A percentile compares a stretch with the other conserved stretches of the same genome.
phyloP scores from a whole-genome alignment of 2,797 vertebrate species.

The Malacoctenus gilli region DNA sequence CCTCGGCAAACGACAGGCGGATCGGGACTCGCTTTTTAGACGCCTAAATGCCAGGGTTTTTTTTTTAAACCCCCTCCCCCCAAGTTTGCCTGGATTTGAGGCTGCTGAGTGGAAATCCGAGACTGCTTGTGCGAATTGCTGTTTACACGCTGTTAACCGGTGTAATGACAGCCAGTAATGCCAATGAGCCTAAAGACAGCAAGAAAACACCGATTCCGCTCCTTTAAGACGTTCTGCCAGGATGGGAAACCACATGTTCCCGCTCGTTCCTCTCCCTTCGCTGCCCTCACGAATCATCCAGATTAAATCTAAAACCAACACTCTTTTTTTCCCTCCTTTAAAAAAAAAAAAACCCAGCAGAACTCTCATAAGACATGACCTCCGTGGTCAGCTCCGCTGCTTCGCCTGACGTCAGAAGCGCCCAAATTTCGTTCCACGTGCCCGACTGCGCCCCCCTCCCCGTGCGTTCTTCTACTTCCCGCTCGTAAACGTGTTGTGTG shows the following conservation, averaged over 20 bases:
- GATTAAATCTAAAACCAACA: slow-evolving; percentile 45
- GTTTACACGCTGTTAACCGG: slow-evolving; percentile 24
- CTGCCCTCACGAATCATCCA: slow-evolving; percentile 3
- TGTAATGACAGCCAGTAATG: slow-evolving; percentile 20
- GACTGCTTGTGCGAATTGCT: slow-evolving; percentile 16
- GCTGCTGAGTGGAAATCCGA: slow-evolving; percentile 11
- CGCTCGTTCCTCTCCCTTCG: slow-evolving; percentile 6
- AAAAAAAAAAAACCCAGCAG: too few relatives aligned
- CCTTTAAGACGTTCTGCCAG: slow-evolving; percentile 41
- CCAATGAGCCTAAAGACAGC: slow-evolving; percentile 4
- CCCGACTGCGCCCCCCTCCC: slow-evolving; percentile 12
- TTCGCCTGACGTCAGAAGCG: slow-evolving; percentile 35
- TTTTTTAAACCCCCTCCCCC: slow-evolving; percentile 6
- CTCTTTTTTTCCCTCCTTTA: slow-evolving; percentile 15
- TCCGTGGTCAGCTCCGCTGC: slow-evolving; percentile 30
- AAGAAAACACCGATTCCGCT: slow-evolving; percentile 21
- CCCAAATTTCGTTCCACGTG: slow-evolving; percentile 14
- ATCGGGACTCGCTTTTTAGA: slow-evolving; percentile 17
- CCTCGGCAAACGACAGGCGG: slow-evolving; percentile 18
- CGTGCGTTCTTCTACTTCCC: slow-evolving; percentile 37
- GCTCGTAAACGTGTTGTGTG: slow-evolving; percentile 24
- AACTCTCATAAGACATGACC: slow-evolving; percentile 22
- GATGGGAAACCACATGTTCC: slow-evolving; percentile 11
- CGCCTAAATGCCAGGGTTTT: too few relatives aligned
- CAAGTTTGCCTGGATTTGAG: slow-evolving; percentile 21